Base-by-base conservation (phyloP, 2,888 invertebrate genomes). In the Dysmachus trigonus region DNA sequence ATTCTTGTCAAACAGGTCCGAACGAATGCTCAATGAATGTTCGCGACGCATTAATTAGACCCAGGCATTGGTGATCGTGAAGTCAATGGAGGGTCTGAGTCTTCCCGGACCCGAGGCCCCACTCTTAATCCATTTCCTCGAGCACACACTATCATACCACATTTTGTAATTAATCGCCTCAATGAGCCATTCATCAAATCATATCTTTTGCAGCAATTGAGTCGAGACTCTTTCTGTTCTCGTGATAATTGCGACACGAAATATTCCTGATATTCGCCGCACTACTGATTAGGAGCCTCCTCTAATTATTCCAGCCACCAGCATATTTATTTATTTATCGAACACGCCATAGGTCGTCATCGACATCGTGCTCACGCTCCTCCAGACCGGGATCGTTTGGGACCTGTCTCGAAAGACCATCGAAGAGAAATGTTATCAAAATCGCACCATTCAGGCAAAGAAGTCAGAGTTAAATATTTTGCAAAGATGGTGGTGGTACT, bases 211-310 rank as follows among this genome's bases (percentile, higher is more conserved):
- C 22, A 18, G 77, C 27, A 41, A 41, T 77, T 35, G 41, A 27
- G 27, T 27, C 38, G 77, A 77, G 41, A 41, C 15, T 77, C 38
- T 62, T 41, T 77, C 77, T 35, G 18, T 77, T 77, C 41, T 8
- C 15, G 77, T 77, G 41, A 77, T 77, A 77, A 77, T 77, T 77
- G 47, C 35, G 35, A 41, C 77, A 77, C 77, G 77, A 41, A 77
- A 77, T 77, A 41, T 77, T 27, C 38, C 77, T 27, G 77, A 41
- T 41, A 41, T 77, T 22, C 15, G 38, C 38, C n/a, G 22, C 77
- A 41, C 77, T 77, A 41, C 77, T 77, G 77, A 77, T 77, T 77
- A 77, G 41, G 27, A 41, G 38, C 47, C 41, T 77, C 35, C 77
- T 15, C 41, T 77, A 35, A 77, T 27, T 41, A 15, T 27, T 6